These are phyloP conservation scores for Aphaenogaster ashmeadi DNA, from an alignment of 1,140 invertebrate species.

Conservation along the genomic window DNA sequence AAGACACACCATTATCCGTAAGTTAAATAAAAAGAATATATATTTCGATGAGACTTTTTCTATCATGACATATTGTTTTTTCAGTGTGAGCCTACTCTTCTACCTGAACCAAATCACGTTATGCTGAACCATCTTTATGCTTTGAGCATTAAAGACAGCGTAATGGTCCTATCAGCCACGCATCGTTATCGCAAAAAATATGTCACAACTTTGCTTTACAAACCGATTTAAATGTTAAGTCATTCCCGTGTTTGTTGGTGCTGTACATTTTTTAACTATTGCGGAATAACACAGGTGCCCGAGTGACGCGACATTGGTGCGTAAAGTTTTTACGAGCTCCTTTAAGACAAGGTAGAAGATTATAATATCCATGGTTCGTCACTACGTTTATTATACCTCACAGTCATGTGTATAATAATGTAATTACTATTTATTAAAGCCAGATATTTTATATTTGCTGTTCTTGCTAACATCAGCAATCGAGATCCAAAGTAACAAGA, in stretches of 20 bases:
- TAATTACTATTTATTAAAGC: constrained; percentile 83
- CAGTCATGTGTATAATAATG: constrained; percentile 80
- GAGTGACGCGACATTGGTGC: constrained; percentile 22
- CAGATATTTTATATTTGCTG: constrained; percentile 75
- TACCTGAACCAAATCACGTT: constrained; percentile 99
- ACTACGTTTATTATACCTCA: constrained; percentile 74
- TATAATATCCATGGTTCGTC: constrained; percentile 28
- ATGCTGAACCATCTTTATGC: constrained; percentile 99
- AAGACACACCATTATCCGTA: constrained; percentile 97
- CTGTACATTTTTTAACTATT: constrained; percentile 55
- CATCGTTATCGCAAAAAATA: constrained; percentile 99
- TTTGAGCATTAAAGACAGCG: constrained; percentile 99
- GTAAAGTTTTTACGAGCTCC: constrained; percentile 22
- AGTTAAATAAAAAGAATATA: constrained; percentile 83
- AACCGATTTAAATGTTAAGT: constrained; percentile 93
- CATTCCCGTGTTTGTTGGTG: constrained; percentile 71
- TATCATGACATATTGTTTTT: constrained; percentile 78
- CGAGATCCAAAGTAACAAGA: neutral
- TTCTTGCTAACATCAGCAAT: constrained; percentile 18
- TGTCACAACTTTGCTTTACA: constrained; percentile 99
- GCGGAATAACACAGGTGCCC: constrained; percentile 23
- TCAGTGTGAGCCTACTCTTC: constrained; percentile 98
- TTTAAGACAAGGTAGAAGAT: constrained; percentile 70
- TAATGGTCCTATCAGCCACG: constrained; percentile 99
- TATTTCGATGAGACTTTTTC: neutral